Percentiles rank a stretch among this genome's conserved stretches.
Evolutionary conservation across 2,797 vertebrate species (phyloP).

Genomic region (Spinibarbus caldwelli): DNA sequence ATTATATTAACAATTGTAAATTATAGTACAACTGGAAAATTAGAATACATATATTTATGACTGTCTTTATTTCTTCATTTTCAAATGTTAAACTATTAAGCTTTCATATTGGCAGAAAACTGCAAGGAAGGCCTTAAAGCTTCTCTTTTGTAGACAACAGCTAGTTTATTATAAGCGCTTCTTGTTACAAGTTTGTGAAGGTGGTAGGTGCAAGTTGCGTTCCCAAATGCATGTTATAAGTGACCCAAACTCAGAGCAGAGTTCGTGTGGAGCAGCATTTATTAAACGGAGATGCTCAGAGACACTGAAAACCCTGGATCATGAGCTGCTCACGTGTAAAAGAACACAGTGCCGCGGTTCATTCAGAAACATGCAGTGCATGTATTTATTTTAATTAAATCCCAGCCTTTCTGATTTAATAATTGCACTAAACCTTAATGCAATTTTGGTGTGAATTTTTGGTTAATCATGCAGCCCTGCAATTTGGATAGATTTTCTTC

Average conservation of each 20-base stretch:
- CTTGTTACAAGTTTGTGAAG: neutral
- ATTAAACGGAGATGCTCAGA: neutral
- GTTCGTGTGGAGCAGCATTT: neutral
- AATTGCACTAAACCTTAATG: too few relatives aligned
- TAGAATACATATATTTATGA: neutral
- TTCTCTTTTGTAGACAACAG: neutral
- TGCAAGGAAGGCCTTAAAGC: neutral
- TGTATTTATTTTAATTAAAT: neutral
- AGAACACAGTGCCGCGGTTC: neutral
- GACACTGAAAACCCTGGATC: neutral
- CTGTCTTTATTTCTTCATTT: neutral
- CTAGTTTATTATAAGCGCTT: neutral
- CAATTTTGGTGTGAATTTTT: neutral
- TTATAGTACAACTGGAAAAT: neutral
- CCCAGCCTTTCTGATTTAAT: neutral
- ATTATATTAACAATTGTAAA: neutral
- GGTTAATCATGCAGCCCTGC: neutral
- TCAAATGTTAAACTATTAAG: neutral
- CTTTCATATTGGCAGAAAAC: neutral
- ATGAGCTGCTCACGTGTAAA: neutral
- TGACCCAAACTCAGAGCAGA: conserved; percentile 1
- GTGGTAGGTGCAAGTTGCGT: neutral
- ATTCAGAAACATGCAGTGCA: neutral
- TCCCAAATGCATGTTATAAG: neutral
- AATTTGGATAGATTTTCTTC: neutral